Base-by-base conservation (phyloP, 2,888 invertebrate species). In the Amiota communis region DNA sequence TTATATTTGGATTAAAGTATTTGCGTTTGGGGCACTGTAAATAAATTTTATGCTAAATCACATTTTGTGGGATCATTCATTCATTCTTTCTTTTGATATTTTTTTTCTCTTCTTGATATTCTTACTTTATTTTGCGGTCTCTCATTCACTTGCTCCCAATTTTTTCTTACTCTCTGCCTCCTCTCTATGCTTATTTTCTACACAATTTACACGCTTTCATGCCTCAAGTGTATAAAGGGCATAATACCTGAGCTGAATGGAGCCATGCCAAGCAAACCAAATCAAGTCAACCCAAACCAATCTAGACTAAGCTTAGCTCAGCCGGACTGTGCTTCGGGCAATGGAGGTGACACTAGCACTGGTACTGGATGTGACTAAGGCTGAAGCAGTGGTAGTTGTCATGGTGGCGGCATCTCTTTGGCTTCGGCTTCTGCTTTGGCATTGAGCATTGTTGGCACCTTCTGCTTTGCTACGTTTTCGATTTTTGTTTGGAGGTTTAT, bases 31-130 rank as follows among this genome's bases (percentile, higher is more conserved):
- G 85, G 83, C 79, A 79, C 82, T 77, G 84, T 83, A 83, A 83
- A 83, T 85, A 85, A 79, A 83, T 85, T 81, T 83, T 77, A 78
- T 80, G 84, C 80, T 83, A 85, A 83, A 85, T 83, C 83, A 85
- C 82, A 83, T 83, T 85, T 83, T 68, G 51, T 68, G 51, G 67
- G 67, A 68, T 53, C 53, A 51, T 65, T 17, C n/a, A 15, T 23
- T 11, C 53, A 13, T 23, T 53, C 9, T 11, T 51, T 53, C 53
- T 57, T 59, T 53, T 53, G 51, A 23, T 46, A 47, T 64, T 36
- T 48, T 69, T 63, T 49, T 23, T 13, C 61, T 49, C 51, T 46
- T 12, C 46, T 70, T 20, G 17, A 23, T 8, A 47, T 6, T 49
- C 9, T 48, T 57, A 53, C 12, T 20, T 48, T 15, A 59, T n/a